Evolutionary conservation across 1,140 invertebrate species (phyloP).

Genomic region (Daktulosphaira vitifoliae): DNA sequence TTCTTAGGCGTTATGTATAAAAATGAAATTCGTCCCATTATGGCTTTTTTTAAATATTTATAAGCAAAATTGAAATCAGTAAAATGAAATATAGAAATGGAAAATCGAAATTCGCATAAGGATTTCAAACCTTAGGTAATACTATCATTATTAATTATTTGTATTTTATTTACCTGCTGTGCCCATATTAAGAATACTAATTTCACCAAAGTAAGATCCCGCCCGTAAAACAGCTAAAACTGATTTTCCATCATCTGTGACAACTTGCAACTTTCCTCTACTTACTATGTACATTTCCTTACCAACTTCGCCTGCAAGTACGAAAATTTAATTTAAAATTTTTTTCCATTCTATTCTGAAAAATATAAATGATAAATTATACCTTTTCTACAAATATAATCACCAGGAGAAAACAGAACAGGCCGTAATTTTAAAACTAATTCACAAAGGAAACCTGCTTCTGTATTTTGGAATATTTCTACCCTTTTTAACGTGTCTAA

Average conservation of each 20-base stretch:
- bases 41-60: no score
- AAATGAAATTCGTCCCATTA: no score
- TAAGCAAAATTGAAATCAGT: no score
- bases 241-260: constrained; percentile 92
- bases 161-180: constrained; percentile 81
- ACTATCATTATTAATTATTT: no score
- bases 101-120: no score
- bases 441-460: constrained; percentile 96
- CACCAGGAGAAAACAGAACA: constrained; percentile 93
- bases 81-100: no score
- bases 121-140: no score
- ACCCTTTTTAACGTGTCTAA: constrained; percentile 94
- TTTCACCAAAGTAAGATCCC: constrained; percentile 99
- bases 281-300: constrained; percentile 99
- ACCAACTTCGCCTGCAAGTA: constrained; percentile 80
- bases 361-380: constrained; percentile 41
- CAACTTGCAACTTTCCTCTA: constrained; percentile 88
- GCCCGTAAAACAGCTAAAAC: constrained; percentile 92
- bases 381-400: constrained; percentile 99
- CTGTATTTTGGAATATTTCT: constrained; percentile 98
- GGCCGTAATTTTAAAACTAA: constrained; percentile 86
- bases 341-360: not conserved
- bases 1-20: no score
- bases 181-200: constrained; percentile 99
- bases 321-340: no score